These are phyloP conservation scores for Catalaphyllia jardinei DNA, from an alignment of 64 coral and sea anemone species.

Conservation along the genomic window DNA sequence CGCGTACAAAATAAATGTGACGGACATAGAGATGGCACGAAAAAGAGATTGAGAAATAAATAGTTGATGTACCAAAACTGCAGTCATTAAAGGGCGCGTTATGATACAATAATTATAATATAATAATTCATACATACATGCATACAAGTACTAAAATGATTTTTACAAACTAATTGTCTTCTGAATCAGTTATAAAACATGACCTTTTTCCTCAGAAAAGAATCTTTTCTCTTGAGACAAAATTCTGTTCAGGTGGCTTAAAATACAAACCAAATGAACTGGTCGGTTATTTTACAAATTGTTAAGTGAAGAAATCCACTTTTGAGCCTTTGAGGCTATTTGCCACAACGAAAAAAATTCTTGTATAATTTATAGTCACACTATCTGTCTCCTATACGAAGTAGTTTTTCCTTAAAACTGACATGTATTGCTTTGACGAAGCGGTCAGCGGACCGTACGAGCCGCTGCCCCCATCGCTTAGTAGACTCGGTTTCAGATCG, in stretches of 20 bases:
- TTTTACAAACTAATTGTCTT: not conserved
- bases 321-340: slow-evolving; percentile 2
- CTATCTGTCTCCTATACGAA: slow-evolving; percentile 31
- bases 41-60: not conserved
- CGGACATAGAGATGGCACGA: not conserved
- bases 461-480: slow-evolving; percentile 43
- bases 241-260: not conserved
- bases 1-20: slow-evolving; percentile 14
- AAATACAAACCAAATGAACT: not conserved
- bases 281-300: not conserved
- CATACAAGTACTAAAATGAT: slow-evolving; percentile 16
- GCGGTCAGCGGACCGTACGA: slow-evolving; percentile 52
- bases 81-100: not conserved
- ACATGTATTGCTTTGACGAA: slow-evolving; percentile 70
- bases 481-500: slow-evolving; percentile 50
- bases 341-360: not conserved
- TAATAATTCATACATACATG: not conserved
- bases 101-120: slow-evolving; percentile 7
- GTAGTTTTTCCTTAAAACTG: slow-evolving; percentile 61
- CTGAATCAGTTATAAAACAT: not conserved
- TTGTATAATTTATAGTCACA: not conserved
- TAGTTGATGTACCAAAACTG: not conserved
- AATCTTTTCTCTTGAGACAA: not conserved
- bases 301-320: not conserved
- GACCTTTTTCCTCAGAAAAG: not conserved